A percentile compares a stretch with the other conserved stretches of the same genome.
phyloP scores from a whole-genome alignment of 2,888 invertebrate genomes.

The Orthosia cruda region DNA sequence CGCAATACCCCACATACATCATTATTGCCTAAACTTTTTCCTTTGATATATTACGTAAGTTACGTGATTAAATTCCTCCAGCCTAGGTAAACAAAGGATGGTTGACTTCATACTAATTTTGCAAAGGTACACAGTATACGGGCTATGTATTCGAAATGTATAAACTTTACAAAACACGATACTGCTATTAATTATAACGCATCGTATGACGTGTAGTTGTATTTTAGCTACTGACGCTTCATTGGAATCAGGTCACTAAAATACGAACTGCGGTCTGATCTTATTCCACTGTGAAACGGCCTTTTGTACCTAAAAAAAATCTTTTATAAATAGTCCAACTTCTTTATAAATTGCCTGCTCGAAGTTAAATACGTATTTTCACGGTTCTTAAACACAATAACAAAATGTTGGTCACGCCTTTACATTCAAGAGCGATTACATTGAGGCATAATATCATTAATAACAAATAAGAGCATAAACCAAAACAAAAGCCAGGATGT shows the following conservation, averaged over 20 bases:
- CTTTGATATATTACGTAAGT: conserved; percentile 32
- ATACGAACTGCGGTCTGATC: conserved; percentile 42
- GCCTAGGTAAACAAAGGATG: conserved; percentile 50
- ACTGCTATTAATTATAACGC: conserved; percentile 54
- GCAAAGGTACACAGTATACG: conserved; percentile 10
- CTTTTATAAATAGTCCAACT: conserved; percentile 23
- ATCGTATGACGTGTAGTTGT: conserved; percentile 57
- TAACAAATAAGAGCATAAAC: conserved; percentile 22
- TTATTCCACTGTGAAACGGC: conserved; percentile 41
- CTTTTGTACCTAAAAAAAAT: conserved; percentile 38
- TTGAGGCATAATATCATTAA: conserved; percentile 22
- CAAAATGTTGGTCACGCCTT: conserved; percentile 21
- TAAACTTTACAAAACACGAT: conserved; percentile 46
- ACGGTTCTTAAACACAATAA: conserved; percentile 36
- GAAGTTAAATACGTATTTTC: conserved; percentile 25
- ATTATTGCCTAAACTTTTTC: conserved; percentile 31
- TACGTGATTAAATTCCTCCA: conserved; percentile 45
- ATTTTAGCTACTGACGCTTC: conserved; percentile 66
- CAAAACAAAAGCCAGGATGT: conserved; percentile 5
- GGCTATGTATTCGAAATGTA: conserved; percentile 33
- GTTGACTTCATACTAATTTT: conserved; percentile 31
- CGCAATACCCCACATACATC: conserved; percentile 13
- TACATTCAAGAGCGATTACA: conserved; percentile 31
- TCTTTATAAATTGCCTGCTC: conserved; percentile 21
- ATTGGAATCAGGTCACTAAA: conserved; percentile 56